Conservation (phyloP, 2,113 vertebrate genomes). For the Dasyornis broadbenti region DNA sequence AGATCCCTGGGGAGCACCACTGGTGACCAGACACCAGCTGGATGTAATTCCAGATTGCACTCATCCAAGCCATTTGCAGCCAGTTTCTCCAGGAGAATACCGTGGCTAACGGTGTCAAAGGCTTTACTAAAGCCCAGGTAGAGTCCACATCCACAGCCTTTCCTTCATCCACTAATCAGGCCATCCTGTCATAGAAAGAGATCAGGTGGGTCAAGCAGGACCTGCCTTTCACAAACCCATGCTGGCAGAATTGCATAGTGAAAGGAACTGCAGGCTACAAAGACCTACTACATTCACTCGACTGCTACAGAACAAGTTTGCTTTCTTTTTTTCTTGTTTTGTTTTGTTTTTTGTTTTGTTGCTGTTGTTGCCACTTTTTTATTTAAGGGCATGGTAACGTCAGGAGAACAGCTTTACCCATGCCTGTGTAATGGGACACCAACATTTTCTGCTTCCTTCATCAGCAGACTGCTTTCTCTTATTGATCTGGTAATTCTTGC, state of each 20-base stretch:
- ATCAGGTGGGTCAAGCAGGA: neutral
- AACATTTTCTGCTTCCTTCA: neutral
- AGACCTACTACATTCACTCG: accelerated
- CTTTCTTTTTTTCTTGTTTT: neutral
- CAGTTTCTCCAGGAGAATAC: neutral
- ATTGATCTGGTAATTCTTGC: neutral
- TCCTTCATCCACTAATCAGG: too few species aligned
- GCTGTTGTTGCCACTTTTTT: neutral
- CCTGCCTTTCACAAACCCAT: neutral
- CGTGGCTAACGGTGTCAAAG: neutral
- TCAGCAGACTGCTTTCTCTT: neutral
- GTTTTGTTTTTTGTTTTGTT: neutral
- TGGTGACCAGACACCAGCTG: neutral
- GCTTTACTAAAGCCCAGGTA: neutral
- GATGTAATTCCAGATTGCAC: neutral
- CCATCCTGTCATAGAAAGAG: neutral
- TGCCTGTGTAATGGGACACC: accelerated
- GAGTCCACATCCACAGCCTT: neutral
- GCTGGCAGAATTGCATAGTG: neutral
- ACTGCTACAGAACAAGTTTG: neutral
- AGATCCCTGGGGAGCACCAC: neutral
- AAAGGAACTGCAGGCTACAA: neutral
- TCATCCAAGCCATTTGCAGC: neutral
- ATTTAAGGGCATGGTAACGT: neutral
- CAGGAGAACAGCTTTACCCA: neutral